Evolutionary conservation across 2,797 vertebrate species (phyloP).

Genomic region (Neopelma chrysocephalum): DNA sequence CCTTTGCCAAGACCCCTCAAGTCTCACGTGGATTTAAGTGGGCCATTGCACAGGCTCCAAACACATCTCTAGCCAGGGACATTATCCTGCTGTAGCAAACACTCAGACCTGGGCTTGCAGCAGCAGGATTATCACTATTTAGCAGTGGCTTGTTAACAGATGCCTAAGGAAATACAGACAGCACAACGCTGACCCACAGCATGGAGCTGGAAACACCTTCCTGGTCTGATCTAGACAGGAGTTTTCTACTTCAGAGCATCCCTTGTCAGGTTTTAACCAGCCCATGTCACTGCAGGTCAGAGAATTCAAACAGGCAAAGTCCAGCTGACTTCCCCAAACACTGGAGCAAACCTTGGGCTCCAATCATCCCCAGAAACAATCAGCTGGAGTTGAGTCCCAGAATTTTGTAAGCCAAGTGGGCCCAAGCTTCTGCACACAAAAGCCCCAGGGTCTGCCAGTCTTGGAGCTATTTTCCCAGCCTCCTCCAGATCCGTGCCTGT

Average conservation of each 20-base stretch:
- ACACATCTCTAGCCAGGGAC: background rate
- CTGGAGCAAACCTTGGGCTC: background rate
- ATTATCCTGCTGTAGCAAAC: background rate
- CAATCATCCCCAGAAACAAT: background rate
- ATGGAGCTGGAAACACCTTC: background rate
- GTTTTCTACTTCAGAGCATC: constrained; percentile 8
- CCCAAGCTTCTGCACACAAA: background rate
- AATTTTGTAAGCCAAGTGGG: background rate
- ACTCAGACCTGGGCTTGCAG: background rate
- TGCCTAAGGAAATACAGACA: background rate
- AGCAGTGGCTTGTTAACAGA: background rate
- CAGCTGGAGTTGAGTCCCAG: background rate
- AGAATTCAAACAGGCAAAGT: background rate
- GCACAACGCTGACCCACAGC: background rate
- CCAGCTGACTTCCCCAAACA: background rate
- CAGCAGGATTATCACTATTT: background rate
- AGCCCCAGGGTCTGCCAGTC: background rate
- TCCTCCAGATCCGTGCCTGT: background rate
- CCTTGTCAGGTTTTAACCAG: background rate
- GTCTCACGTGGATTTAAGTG: background rate
- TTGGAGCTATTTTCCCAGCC: background rate
- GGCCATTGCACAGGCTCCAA: background rate
- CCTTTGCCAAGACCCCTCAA: constrained; percentile 24
- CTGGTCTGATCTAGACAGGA: background rate
- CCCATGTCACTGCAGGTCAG: background rate